Base-by-base conservation (phyloP, 2,113 vertebrate genomes). In the Campylomormyrus tamandua region DNA sequence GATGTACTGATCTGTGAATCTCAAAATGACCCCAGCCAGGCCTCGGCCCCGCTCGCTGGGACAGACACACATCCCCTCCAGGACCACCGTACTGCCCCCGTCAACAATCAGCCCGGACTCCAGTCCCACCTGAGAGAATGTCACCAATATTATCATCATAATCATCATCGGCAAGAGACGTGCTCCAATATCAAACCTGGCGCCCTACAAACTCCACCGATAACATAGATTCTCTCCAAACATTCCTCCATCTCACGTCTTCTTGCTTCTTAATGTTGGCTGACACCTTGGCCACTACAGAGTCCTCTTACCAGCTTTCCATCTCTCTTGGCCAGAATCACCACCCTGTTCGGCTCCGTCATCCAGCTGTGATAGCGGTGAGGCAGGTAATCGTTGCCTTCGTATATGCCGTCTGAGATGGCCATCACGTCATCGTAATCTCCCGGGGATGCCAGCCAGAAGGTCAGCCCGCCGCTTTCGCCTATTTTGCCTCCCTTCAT, bases 31-130 rank as follows among this genome's bases (percentile, higher is more conserved):
- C 50, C 94, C 88, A 1, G 94, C 94, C n/a, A 94, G 70, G 9
- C 93, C 94, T 5, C 9, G 46, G 31, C 94, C 93, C n/a, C 93
- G 90, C 87, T 94, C 92, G 2, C 5, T 87, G 3, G 90, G 89
- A 84, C 91, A 93, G 58, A 94, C 92, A 8, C 93, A 89, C 62
- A 94, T 42, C 0, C 93, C 94, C 85, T 93, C 92, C 85, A 93
- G n/a, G 58, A 94, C 74, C 5, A 92, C 91, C 1, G 93, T 93
- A 31, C 66, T 27, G 24, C 93, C 92, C 15, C 89, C 91, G 48
- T 94, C 93, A 77, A 94, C 91, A 31, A 94, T 53, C 49, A 92
- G 80, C 27, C 88, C 89, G 13, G 94, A 94, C 46, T 92, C 92
- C 56, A 94, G 89, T 5, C 91, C 93, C 89, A 94, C 89, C 94